These are phyloP conservation scores for Dolichopus griseipennis DNA, from an alignment of 2,888 invertebrate genomes.

Conservation along the genomic window DNA sequence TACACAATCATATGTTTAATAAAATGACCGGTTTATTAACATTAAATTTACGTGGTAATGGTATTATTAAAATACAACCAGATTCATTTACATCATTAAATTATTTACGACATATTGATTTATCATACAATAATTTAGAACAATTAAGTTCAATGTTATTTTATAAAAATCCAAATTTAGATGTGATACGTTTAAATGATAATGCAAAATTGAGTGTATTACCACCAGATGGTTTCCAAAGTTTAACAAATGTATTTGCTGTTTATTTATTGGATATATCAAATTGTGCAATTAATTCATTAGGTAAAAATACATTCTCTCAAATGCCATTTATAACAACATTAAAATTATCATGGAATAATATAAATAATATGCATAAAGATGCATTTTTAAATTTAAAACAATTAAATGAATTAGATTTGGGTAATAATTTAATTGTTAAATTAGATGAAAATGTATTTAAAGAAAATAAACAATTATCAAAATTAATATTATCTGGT, in stretches of 20 bases:
- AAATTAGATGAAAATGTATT: conserved; percentile 56
- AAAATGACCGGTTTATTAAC: conserved; percentile 55
- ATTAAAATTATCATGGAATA: conserved; percentile 60
- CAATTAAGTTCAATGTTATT: conserved; percentile 60
- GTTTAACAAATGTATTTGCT: conserved; percentile 52
- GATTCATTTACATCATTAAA: conserved; percentile 59
- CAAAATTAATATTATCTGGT: conserved; percentile 56
- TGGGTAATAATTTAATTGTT: conserved; percentile 60
- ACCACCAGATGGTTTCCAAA: conserved; percentile 57
- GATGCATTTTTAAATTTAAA: conserved; percentile 50
- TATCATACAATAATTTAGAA: conserved; percentile 63
- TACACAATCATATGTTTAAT: conserved; percentile 58
- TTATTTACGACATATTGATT: conserved; percentile 60
- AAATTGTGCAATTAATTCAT: conserved; percentile 58
- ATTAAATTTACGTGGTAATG: conserved; percentile 61
- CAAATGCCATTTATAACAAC: conserved; percentile 62
- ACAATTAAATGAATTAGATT: conserved; percentile 58
- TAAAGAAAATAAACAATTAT: conserved; percentile 56
- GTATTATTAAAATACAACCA: conserved; percentile 57
- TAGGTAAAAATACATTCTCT: conserved; percentile 56
- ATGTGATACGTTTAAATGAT: conserved; percentile 60
- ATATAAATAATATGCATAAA: conserved; percentile 48
- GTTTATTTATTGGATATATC: conserved; percentile 64
- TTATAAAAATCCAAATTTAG: conserved; percentile 57
- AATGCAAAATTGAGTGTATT: conserved; percentile 59